Percentiles rank a stretch among this genome's conserved stretches.
phyloP scores from a whole-genome alignment of 2,113 vertebrate species.

The pig (Sus scrofa) region DNA sequence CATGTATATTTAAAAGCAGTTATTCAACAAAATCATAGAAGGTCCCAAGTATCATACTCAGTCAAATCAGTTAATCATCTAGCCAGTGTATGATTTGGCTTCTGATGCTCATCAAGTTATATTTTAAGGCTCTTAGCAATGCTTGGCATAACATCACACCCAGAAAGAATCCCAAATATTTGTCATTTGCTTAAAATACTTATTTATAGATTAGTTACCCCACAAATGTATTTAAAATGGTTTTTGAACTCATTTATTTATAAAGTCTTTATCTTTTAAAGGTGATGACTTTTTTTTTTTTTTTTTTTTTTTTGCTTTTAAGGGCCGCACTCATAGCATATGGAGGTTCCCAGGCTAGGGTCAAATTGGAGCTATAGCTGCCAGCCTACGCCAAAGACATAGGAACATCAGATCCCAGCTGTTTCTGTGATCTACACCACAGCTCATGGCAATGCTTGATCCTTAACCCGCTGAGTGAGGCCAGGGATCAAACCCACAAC shows the following conservation, averaged over 20 bases:
- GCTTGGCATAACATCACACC: background rate
- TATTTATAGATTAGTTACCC: background rate
- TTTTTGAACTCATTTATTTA: background rate
- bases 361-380: too few species aligned
- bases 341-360: too few species aligned
- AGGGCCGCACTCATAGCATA: too few species aligned
- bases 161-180: background rate
- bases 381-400: too few species aligned
- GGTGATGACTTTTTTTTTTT: background rate
- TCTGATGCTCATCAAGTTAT: background rate
- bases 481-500: too few species aligned
- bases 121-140: background rate
- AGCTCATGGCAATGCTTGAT: too few species aligned
- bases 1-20: background rate
- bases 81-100: background rate
- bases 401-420: too few species aligned
- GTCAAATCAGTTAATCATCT: background rate
- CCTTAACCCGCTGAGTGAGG: too few species aligned
- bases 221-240: background rate
- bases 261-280: background rate
- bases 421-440: too few species aligned
- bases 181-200: background rate
- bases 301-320: too few species aligned
- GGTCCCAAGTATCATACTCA: background rate
- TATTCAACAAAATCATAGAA: slow-evolving; percentile 19